Percentiles rank a stretch among this genome's conserved stretches.
These are phyloP conservation scores for Drosophila nigricruria DNA, from an alignment of 2,888 invertebrate genomes.

Conservation along the genomic window DNA sequence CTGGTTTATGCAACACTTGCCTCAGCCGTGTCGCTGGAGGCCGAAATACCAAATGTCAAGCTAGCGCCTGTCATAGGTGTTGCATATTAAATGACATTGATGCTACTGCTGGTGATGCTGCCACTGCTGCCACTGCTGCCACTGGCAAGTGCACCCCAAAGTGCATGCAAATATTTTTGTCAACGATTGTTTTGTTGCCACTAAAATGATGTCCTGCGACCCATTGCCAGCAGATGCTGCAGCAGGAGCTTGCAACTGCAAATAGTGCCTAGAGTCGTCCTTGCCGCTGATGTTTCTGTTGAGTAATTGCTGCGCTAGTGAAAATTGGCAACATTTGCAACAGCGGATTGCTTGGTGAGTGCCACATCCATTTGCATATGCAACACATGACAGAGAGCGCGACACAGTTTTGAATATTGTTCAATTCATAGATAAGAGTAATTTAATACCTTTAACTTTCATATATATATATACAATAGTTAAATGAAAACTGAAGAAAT, in stretches of 20 bases:
- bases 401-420: background rate
- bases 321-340: conserved; percentile 60
- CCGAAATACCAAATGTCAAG: conserved; percentile 59
- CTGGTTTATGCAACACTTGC: conserved; percentile 50
- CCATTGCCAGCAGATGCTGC: conserved; percentile 1
- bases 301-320: conserved; percentile 62
- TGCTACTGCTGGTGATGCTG: conserved; percentile 14
- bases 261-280: conserved; percentile 38
- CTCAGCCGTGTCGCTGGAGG: conserved; percentile 27
- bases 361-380: background rate
- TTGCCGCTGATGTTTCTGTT: conserved; percentile 37
- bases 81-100: conserved; percentile 66
- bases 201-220: conserved; percentile 41
- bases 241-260: conserved; percentile 33
- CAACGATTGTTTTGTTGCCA: conserved; percentile 60
- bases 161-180: conserved; percentile 77
- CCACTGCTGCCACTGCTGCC: conserved; percentile 9
- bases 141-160: conserved; percentile 66
- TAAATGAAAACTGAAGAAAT: too few species aligned
- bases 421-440: background rate
- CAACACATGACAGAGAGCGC: background rate
- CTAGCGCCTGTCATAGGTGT: conserved; percentile 70
- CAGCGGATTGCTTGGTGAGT: conserved; percentile 16
- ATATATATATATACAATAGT: too few species aligned
- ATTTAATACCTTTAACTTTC: too few species aligned